Base-by-base conservation (phyloP, 2,113 vertebrate species). In the Sceloporus tristichus region DNA sequence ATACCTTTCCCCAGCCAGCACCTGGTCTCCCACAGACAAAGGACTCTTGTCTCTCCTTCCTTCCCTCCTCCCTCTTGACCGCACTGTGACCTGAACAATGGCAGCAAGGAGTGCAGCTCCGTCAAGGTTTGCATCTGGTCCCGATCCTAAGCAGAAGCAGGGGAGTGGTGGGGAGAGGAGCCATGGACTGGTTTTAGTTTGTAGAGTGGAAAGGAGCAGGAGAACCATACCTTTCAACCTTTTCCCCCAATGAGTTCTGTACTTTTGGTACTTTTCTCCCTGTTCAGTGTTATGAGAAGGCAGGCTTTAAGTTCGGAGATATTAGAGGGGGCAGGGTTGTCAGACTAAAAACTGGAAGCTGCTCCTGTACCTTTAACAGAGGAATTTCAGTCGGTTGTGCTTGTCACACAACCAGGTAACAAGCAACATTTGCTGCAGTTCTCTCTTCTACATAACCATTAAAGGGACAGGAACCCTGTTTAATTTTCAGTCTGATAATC, bases 21-120 rank as follows among this genome's bases (percentile, higher is more conserved):
- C 87, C 87, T 88, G 87, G 74, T 68, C 54, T 78, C 62, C 62
- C 74, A 34, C 73, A 84, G 56, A 88, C 87, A 88, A 88, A 88
- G 75, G 56, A 38, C 81, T 40, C 56, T 88, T 88, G 81, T 88
- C 81, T 84, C 54, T 77, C 87, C 87, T 88, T 81, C 74, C 29
- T 56, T 78, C 82, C 74, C 74, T 77, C 74, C 74, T 88, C 87
- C 81, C 65, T 42, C 73, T 78, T 88, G 87, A 84, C 87, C 87
- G 75, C 16, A 27, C 66, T 66, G 29, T 88, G 87, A 88, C 87
- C 81, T 56, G 75, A n/a, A 79, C 78, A 62, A 62, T 59, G 70
- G 75, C 62, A 19, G 59, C 59, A 77, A 78, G 75, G 54, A 82
- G 59, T n/a, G 56, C 68, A 78, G 21, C 62, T 70, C 73, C 74